phyloP scores from a whole-genome alignment of 2,888 invertebrate species.

The Hirudinaria manillensis region DNA sequence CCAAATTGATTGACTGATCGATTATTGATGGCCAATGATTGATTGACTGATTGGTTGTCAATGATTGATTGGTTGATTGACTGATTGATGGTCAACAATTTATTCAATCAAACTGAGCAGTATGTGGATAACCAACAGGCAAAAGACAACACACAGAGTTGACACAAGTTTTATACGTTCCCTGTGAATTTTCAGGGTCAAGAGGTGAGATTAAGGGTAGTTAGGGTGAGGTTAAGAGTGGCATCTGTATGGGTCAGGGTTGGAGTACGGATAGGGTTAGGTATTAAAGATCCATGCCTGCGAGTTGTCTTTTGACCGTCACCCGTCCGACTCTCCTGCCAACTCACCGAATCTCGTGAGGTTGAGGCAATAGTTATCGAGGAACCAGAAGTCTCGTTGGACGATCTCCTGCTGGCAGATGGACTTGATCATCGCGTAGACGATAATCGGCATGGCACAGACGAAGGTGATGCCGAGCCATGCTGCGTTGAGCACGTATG shows the following conservation, averaged over 20 bases:
- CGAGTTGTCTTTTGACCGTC: too few relatives aligned
- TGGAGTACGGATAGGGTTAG: too few relatives aligned
- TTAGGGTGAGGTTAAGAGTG: too few relatives aligned
- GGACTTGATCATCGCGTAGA: constrained; percentile 45
- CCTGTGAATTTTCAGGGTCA: too few relatives aligned
- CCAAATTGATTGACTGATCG: not conserved
- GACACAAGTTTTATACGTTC: not conserved
- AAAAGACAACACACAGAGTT: not conserved
- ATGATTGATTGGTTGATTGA: not conserved
- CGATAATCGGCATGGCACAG: constrained; percentile 47
- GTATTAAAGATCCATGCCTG: too few relatives aligned
- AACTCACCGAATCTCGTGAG: constrained; percentile 48
- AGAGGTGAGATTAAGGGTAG: too few relatives aligned
- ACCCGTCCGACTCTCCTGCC: not conserved
- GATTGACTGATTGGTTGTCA: not conserved
- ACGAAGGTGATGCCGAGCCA: constrained; percentile 49
- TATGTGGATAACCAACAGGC: not conserved
- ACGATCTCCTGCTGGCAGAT: constrained; percentile 49
- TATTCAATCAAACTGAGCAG: not conserved
- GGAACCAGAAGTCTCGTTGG: constrained; percentile 41
- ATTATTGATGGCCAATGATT: not conserved
- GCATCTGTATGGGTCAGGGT: too few relatives aligned
- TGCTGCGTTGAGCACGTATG: constrained; percentile 48
- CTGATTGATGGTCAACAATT: not conserved
- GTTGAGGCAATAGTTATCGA: constrained; percentile 47